phyloP scores from a whole-genome alignment of 2,113 vertebrate species.

The Pardalotus punctatus region DNA sequence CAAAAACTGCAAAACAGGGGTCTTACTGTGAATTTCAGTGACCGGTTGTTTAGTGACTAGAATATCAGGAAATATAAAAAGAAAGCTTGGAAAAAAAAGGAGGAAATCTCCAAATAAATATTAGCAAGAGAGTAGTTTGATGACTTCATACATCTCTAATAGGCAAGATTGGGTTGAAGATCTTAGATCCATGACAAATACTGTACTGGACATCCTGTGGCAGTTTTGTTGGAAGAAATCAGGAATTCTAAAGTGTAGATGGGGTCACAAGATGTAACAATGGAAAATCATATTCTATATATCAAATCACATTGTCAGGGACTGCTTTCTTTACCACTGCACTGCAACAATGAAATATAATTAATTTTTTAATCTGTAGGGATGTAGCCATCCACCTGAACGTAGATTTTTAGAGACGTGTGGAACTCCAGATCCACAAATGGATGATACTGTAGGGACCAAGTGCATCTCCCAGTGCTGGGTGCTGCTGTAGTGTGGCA shows the following conservation, averaged over 20 bases:
- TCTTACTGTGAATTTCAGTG: background rate
- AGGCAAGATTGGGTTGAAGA: background rate
- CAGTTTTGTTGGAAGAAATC: background rate
- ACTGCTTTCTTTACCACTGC: background rate
- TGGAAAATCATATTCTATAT: background rate
- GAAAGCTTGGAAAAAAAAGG: background rate
- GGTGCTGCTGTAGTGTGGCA: background rate
- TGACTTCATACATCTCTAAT: background rate
- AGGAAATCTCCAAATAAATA: background rate
- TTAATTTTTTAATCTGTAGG: rapidly evolving
- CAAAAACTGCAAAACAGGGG: background rate
- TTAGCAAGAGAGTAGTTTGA: background rate
- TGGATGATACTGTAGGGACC: background rate
- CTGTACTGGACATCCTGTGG: background rate
- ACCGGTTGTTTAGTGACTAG: background rate
- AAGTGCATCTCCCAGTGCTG: background rate
- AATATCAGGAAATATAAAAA: background rate
- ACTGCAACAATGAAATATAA: background rate
- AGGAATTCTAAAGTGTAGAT: background rate
- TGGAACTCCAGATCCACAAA: background rate
- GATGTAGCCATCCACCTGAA: background rate
- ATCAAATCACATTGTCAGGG: background rate
- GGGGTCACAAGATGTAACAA: background rate
- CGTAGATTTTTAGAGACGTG: background rate
- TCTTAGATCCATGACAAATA: background rate